Base-by-base conservation (phyloP, 2,888 invertebrate genomes). In the Drosophila hamatofila region DNA sequence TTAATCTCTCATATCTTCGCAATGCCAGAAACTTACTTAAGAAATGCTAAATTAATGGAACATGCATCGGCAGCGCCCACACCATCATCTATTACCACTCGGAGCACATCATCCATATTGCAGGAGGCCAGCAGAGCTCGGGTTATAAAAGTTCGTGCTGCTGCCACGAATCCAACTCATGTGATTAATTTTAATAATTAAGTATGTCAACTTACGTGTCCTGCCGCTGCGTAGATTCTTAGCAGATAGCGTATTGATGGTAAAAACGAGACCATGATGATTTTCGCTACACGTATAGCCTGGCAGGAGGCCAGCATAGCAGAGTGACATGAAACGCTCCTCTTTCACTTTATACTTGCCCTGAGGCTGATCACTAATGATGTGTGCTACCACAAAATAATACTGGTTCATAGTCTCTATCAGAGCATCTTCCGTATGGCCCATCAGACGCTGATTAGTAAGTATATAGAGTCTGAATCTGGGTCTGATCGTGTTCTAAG, bases 311-410 rank as follows among this genome's bases (percentile, higher is more conserved):
- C 51, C 51, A 16, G 51, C 51, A 21, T 14, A 33, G 33, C 51
- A 51, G 14, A 51, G 51, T 8, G 51, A 51, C 51, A 51, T 51
- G 30, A 51, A 51, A 12, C 21, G 51, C 51, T 51, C 51, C 33
- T 51, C 51, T 14, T 51, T 51, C 16, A 51, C 51, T 14, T 21
- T 33, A 16, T 51, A 51, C 51, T 51, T 51, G 14, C 51, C 37
- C 37, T 7, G 1, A 6, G 54, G 37, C 37, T 25, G 9, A 2
- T n/a, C 54, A 12, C 12, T 54, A 8, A n/a, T 37, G 37, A 37
- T 54, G 37, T 37, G 54, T 16, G 54, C 37, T 6, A 54, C n/a
- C n/a, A 54, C 51, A 21, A 51, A 9, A 33, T 51, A 51, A 51
- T 21, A 51, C 21, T 51, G 21, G 16, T 51, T 51, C 4, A 3